Percentiles rank a stretch among this genome's conserved stretches.
phyloP scores from a whole-genome alignment of 2,113 vertebrate species.

The Rhinopithecus roxellana region DNA sequence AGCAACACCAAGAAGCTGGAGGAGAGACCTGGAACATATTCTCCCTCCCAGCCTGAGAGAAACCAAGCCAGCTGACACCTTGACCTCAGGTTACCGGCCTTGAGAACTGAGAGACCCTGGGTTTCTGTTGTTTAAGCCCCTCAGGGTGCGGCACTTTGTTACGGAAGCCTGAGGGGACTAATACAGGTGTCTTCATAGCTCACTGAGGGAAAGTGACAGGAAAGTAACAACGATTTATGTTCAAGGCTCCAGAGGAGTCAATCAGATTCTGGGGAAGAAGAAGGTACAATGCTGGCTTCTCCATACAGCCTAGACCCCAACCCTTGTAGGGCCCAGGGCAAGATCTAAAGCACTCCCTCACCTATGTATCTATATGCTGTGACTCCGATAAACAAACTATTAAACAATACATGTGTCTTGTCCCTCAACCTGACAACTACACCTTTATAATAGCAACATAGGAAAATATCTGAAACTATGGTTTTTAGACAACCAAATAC shows the following conservation, averaged over 20 bases:
- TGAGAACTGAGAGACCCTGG: background rate
- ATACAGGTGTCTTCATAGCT: background rate
- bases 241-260: background rate
- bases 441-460: background rate
- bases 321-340: too few species aligned
- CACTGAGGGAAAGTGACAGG: background rate
- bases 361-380: background rate
- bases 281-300: background rate
- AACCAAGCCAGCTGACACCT: background rate
- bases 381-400: background rate
- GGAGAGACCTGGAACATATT: background rate
- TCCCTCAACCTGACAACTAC: background rate
- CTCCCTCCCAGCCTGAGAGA: background rate
- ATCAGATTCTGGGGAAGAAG: background rate
- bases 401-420: background rate
- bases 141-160: background rate
- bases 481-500: background rate
- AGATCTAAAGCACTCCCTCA: too few species aligned
- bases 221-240: background rate
- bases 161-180: background rate
- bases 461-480: background rate
- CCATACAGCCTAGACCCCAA: background rate
- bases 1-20: background rate
- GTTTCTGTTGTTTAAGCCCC: background rate
- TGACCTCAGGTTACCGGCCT: background rate